Percentiles rank a stretch among this genome's conserved stretches.
phyloP scores from a whole-genome alignment of 2,888 invertebrate species.

The Urechis unicinctus region DNA sequence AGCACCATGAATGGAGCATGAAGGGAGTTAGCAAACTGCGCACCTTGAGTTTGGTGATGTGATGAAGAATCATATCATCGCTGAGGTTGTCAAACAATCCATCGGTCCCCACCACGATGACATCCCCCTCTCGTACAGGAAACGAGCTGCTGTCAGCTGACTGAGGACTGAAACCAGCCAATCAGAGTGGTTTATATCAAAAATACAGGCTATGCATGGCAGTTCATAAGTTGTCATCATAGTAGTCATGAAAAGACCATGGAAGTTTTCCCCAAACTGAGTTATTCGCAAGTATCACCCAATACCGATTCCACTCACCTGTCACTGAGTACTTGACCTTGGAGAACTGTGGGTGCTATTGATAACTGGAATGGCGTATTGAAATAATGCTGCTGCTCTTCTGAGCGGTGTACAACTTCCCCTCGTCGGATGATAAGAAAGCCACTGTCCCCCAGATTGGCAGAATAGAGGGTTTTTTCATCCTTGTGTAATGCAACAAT shows the following conservation, averaged over 20 bases:
- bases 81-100: conserved; percentile 98
- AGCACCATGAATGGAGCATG: no score
- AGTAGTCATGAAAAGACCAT: no score
- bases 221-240: no score
- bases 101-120: conserved; percentile 88
- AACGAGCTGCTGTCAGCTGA: conserved; percentile 84
- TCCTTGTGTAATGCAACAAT: conserved; percentile 87
- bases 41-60: conserved; percentile 50
- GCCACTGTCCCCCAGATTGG: conserved; percentile 98
- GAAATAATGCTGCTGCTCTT: conserved; percentile 97
- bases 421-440: conserved; percentile 20
- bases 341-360: conserved; percentile 80
- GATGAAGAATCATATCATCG: conserved; percentile 78
- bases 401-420: conserved; percentile 76
- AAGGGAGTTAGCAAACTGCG: no score
- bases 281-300: background rate
- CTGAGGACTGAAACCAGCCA: conserved; percentile 64
- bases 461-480: conserved; percentile 84
- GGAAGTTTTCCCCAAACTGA: no score
- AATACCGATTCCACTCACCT: conserved; percentile 55
- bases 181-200: background rate
- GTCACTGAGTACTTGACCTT: conserved; percentile 78
- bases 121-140: conserved; percentile 75
- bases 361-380: conserved; percentile 97
- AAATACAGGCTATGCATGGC: background rate